phyloP scores from a whole-genome alignment of 2,797 vertebrate species.

The Siniperca scherzeri region DNA sequence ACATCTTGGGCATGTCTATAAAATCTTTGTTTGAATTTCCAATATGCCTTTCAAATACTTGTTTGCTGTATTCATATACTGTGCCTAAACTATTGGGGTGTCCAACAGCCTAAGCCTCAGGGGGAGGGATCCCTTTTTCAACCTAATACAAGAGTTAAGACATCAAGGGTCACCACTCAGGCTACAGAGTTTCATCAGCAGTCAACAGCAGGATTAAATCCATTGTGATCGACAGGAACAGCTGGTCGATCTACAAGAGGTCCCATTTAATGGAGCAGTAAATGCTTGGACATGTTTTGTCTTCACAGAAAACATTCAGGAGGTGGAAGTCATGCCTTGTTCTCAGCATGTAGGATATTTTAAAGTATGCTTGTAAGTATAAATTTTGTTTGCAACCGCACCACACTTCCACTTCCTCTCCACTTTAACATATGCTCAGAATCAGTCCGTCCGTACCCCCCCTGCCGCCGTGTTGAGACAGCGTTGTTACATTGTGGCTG shows the following conservation, averaged over 20 bases:
- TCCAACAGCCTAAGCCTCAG: slow-evolving; percentile 9
- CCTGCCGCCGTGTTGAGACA: slow-evolving; percentile 59
- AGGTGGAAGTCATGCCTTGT: slow-evolving; percentile 56
- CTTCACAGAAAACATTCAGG: slow-evolving; percentile 53
- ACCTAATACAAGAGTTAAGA: slow-evolving; percentile 41
- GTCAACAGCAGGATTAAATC: slow-evolving; percentile 59
- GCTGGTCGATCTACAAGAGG: slow-evolving; percentile 59
- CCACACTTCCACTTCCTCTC: slow-evolving; percentile 72
- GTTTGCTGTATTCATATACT: not conserved
- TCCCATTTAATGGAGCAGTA: slow-evolving; percentile 56
- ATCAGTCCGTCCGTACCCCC: slow-evolving; percentile 46
- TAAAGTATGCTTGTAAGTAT: slow-evolving; percentile 56
- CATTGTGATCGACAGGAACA: slow-evolving; percentile 61
- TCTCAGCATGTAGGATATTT: slow-evolving; percentile 63
- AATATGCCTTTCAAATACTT: not conserved
- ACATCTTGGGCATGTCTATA: not conserved
- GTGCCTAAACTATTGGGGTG: not conserved
- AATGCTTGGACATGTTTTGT: slow-evolving; percentile 47
- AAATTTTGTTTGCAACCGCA: slow-evolving; percentile 65
- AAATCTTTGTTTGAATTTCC: not conserved
- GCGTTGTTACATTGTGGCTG: slow-evolving; percentile 73
- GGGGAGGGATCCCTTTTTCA: slow-evolving; percentile 2
- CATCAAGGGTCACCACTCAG: slow-evolving; percentile 47
- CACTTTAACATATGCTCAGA: slow-evolving; percentile 73
- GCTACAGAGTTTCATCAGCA: slow-evolving; percentile 49